These are phyloP conservation scores for Nycticorax nycticorax DNA, from an alignment of 2,113 vertebrate species.

Conservation along the genomic window DNA sequence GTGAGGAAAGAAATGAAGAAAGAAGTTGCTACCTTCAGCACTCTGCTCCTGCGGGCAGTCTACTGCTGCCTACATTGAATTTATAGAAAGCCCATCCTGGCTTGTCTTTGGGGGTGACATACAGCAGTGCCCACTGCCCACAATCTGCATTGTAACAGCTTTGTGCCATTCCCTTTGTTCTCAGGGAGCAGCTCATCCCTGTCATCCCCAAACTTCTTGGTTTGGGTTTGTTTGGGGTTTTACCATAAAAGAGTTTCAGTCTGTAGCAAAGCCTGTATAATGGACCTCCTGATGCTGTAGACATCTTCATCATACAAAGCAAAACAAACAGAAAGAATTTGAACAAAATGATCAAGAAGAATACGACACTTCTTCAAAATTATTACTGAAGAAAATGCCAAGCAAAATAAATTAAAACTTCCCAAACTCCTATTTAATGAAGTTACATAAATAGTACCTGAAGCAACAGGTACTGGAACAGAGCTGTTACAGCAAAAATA, in stretches of 20 bases:
- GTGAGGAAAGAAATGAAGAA: neutral
- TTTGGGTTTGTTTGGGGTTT: neutral
- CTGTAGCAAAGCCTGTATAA: neutral
- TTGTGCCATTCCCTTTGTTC: neutral
- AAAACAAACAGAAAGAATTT: neutral
- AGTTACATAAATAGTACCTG: neutral
- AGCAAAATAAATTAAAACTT: neutral
- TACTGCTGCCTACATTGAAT: neutral
- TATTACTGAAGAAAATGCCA: neutral
- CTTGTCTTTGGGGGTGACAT: neutral
- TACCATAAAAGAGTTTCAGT: neutral
- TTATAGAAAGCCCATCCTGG: neutral
- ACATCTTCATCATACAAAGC: neutral
- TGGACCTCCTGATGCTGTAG: neutral
- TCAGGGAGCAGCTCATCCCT: neutral
- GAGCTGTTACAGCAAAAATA: neutral
- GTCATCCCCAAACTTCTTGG: neutral
- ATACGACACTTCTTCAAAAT: neutral
- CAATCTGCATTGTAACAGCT: neutral
- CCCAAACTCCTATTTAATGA: neutral
- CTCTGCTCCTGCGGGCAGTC: neutral
- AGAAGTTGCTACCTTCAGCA: neutral
- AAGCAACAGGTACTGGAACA: neutral
- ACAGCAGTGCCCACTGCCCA: neutral
- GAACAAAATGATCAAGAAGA: neutral